phyloP scores from a whole-genome alignment of 2,113 vertebrate genomes.

The Dicaeum eximium region DNA sequence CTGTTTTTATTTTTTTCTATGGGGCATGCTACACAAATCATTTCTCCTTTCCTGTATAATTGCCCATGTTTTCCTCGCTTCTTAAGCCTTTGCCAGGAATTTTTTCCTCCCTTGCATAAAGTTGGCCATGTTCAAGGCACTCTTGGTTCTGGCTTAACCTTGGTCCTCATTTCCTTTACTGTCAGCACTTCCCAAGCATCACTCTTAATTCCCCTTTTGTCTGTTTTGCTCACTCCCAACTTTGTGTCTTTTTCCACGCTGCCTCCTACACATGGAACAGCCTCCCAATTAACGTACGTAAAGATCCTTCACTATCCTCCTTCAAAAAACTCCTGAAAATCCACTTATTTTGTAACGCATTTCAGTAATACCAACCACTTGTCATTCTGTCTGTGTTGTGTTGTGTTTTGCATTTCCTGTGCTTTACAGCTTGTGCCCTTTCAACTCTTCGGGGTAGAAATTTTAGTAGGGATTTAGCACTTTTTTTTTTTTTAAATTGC shows the following conservation, averaged over 20 bases:
- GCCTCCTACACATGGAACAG: constrained; percentile 70
- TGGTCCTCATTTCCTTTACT: constrained; percentile 20
- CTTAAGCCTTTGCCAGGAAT: constrained; percentile 39
- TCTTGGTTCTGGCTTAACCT: constrained; percentile 54
- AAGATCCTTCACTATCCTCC: constrained; percentile 66
- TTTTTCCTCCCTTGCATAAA: background rate
- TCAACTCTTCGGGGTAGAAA: background rate
- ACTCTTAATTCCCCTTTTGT: constrained; percentile 59
- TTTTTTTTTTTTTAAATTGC: background rate
- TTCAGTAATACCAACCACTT: constrained; percentile 47
- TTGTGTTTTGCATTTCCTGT: constrained; percentile 53
- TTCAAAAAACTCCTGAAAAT: constrained; percentile 56
- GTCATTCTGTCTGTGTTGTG: constrained; percentile 58
- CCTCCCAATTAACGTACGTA: constrained; percentile 70
- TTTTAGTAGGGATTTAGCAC: background rate
- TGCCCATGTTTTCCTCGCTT: constrained; percentile 10
- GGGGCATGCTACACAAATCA: constrained; percentile 16
- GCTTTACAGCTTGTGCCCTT: constrained; percentile 43
- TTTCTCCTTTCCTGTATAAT: constrained; percentile 29
- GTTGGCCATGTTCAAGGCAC: constrained; percentile 6
- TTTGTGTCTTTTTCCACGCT: constrained; percentile 74
- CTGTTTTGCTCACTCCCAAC: constrained; percentile 70
- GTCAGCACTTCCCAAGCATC: constrained; percentile 53
- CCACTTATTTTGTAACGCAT: constrained; percentile 46
- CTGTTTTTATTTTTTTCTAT: background rate